Evolutionary conservation across 2,113 vertebrate species (phyloP).

Genomic region (Podarcis cretensis): DNA sequence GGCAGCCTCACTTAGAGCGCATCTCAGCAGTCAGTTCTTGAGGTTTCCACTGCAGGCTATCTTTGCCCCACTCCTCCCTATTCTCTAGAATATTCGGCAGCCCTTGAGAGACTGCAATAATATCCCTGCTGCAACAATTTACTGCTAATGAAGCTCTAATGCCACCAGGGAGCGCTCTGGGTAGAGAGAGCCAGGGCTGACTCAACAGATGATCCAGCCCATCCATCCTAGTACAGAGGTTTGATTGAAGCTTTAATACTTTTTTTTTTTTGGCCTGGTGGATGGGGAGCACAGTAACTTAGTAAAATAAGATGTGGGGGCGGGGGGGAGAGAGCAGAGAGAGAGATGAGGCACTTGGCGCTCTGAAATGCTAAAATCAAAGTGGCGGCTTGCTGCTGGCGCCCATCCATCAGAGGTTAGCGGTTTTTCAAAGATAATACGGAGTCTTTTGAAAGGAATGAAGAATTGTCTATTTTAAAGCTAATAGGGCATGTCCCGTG

Average conservation of each 20-base stretch:
- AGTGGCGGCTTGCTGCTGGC: not conserved
- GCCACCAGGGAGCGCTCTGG: conserved; percentile 20
- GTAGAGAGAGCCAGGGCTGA: not conserved
- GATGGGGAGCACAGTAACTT: not conserved
- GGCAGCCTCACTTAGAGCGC: too few relatives aligned
- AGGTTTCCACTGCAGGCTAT: not conserved
- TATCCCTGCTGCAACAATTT: not conserved
- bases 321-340: too few relatives aligned
- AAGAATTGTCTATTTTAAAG: conserved; percentile 30
- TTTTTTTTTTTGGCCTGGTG: not conserved
- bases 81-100: not conserved
- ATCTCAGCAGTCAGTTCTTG: too few relatives aligned
- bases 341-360: not conserved
- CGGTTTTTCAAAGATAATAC: not conserved
- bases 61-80: too few relatives aligned
- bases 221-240: not conserved
- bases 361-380: not conserved
- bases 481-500: conserved; percentile 50
- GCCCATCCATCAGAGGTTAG: not conserved
- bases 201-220: not conserved
- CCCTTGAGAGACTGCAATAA: not conserved
- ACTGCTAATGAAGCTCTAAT: not conserved
- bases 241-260: conserved; percentile 36
- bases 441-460: conserved; percentile 12
- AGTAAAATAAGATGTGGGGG: not conserved